These are phyloP conservation scores for Entelurus aequoreus DNA, from an alignment of 2,113 vertebrate genomes.

Conservation along the genomic window DNA sequence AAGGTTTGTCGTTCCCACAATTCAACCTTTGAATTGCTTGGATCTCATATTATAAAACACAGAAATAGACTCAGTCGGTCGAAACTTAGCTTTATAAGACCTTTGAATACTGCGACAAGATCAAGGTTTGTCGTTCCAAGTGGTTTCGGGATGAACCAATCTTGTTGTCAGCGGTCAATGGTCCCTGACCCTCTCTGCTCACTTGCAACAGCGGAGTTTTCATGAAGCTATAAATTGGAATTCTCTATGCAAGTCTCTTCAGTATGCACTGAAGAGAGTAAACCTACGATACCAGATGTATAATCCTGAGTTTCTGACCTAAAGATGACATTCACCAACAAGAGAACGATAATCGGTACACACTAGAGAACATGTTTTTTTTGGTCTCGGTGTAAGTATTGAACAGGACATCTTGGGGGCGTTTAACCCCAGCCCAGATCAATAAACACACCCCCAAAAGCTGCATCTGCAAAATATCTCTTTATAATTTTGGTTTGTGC, in stretches of 20 bases:
- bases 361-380: conserved; percentile 20
- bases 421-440: conserved; percentile 25
- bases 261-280: not conserved
- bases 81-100: no score
- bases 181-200: not conserved
- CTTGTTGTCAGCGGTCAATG: not conserved
- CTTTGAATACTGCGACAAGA: no score
- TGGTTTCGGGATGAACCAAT: not conserved
- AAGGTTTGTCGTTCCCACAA: no score
- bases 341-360: conserved; percentile 49
- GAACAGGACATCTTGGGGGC: conserved; percentile 3
- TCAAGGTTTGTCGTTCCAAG: no score
- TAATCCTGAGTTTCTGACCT: conserved; percentile 38
- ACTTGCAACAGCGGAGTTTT: conserved; percentile 1
- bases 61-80: no score
- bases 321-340: conserved; percentile 45
- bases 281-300: conserved; percentile 8
- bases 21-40: no score
- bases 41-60: no score
- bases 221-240: not conserved
- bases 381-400: conserved; percentile 10
- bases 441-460: conserved; percentile 18
- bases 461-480: not conserved
- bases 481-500: conserved; percentile 1
- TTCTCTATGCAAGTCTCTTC: not conserved